phyloP scores from a whole-genome alignment of 2,888 invertebrate species.

The Osmoderma eremita region DNA sequence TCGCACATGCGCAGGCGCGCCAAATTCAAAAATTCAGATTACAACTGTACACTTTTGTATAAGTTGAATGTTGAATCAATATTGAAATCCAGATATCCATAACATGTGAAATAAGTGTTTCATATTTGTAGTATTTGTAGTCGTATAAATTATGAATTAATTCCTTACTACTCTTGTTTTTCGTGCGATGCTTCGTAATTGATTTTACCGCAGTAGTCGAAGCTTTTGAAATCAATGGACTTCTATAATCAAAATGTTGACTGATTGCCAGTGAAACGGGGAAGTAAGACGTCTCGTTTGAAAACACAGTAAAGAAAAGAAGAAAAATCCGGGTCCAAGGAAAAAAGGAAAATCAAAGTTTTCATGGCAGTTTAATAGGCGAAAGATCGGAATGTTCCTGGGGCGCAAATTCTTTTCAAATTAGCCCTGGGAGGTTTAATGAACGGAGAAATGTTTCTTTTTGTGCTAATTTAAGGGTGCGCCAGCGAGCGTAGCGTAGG shows the following conservation, averaged over 20 bases:
- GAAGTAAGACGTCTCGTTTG: not conserved
- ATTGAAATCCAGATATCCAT: too few relatives aligned
- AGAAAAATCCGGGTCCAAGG: conserved; percentile 11
- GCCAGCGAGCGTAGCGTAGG: conserved; percentile 12
- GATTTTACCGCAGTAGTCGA: conserved; percentile 14
- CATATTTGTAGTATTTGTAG: not conserved
- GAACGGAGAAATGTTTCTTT: conserved; percentile 65
- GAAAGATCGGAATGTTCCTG: conserved; percentile 60
- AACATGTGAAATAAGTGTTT: not conserved
- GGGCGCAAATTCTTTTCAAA: conserved; percentile 65
- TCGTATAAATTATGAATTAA: too few relatives aligned
- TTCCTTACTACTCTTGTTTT: not conserved
- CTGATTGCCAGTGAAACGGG: conserved; percentile 11
- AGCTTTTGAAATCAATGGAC: conserved; percentile 21
- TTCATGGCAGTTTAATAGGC: conserved; percentile 48
- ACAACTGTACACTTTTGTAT: too few relatives aligned
- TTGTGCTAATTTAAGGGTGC: conserved; percentile 62
- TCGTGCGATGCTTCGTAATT: conserved; percentile 2
- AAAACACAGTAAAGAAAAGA: conserved; percentile 10
- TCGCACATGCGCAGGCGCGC: too few relatives aligned
- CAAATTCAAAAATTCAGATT: too few relatives aligned
- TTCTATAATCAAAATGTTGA: conserved; percentile 25
- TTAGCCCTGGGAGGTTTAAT: conserved; percentile 65
- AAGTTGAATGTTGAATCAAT: too few relatives aligned
- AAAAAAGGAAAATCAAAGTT: conserved; percentile 53